Conservation (phyloP, 2,113 vertebrate genomes). For the Limnothrissa miodon region DNA sequence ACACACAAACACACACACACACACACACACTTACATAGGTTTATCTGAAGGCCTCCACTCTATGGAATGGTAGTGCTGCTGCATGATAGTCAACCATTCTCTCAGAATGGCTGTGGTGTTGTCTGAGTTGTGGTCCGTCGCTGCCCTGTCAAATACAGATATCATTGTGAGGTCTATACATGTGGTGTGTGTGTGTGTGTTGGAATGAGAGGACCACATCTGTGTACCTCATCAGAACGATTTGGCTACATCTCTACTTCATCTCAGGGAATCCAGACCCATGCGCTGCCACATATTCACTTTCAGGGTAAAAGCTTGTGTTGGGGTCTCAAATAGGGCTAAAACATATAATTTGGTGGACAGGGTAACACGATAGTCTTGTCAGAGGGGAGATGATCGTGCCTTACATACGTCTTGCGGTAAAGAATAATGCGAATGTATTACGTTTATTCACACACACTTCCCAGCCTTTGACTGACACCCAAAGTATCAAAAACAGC, state of each 20-base stretch:
- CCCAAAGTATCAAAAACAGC: neutral
- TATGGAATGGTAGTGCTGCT: conserved; percentile 78
- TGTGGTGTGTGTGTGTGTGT: conserved; percentile 7
- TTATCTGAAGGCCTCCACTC: conserved; percentile 81
- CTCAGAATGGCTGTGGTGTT: conserved; percentile 82
- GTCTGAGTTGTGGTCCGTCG: conserved; percentile 89
- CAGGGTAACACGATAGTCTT: neutral
- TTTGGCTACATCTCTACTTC: neutral
- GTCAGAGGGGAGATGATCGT: neutral
- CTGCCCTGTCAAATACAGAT: conserved; percentile 73
- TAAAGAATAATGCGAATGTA: neutral
- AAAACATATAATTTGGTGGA: neutral
- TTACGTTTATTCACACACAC: neutral
- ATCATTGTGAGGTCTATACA: conserved; percentile 9
- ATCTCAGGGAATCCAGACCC: neutral
- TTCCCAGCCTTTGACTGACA: neutral
- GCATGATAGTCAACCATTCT: conserved; percentile 84
- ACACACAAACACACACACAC: too few species aligned
- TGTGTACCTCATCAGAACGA: conserved; percentile 13
- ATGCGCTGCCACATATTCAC: neutral
- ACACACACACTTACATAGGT: conserved; percentile 72
- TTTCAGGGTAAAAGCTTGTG: neutral
- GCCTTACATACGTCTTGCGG: neutral
- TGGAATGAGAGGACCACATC: conserved; percentile 24
- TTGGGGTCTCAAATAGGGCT: neutral